A percentile compares a stretch with the other conserved stretches of the same genome.
Evolutionary conservation across 2,113 vertebrate genomes (phyloP).

Genomic region (Pangasianodon hypophthalmus): DNA sequence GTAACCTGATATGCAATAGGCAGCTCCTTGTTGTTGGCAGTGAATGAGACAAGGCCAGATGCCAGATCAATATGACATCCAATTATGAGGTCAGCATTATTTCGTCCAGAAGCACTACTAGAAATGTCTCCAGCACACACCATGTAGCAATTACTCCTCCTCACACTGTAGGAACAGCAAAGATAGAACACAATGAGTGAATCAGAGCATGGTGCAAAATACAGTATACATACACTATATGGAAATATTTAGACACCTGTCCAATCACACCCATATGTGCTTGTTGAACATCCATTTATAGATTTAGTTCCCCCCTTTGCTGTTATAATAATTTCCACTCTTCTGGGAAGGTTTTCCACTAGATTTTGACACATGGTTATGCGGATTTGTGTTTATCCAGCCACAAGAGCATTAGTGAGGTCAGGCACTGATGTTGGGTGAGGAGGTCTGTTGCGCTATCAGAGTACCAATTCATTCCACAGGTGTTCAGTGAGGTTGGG

Average conservation of each 20-base stretch:
- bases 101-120: constrained; percentile 75
- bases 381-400: not conserved
- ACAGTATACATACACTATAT: not conserved
- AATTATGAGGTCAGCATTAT: constrained; percentile 88
- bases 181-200: not conserved
- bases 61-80: constrained; percentile 91
- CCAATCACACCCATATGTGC: not conserved
- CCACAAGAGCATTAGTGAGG: not conserved
- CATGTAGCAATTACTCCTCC: constrained; percentile 97
- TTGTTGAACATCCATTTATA: not conserved
- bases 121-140: constrained; percentile 87
- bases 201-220: constrained; percentile 7
- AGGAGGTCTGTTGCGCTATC: not conserved
- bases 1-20: constrained; percentile 89
- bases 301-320: not conserved
- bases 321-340: not conserved
- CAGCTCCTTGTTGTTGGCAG: constrained; percentile 89
- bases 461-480: not conserved
- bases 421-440: not conserved
- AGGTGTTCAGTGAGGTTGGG: not conserved
- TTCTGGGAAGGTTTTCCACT: not conserved
- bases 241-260: not conserved
- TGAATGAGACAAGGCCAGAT: constrained; percentile 91
- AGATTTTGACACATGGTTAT: not conserved
- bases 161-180: constrained; percentile 75